Evolutionary conservation across 2,113 vertebrate species (phyloP), one percentile per base, ranked within the genome.

Genomic region (Australoheros scitulus): DNA sequence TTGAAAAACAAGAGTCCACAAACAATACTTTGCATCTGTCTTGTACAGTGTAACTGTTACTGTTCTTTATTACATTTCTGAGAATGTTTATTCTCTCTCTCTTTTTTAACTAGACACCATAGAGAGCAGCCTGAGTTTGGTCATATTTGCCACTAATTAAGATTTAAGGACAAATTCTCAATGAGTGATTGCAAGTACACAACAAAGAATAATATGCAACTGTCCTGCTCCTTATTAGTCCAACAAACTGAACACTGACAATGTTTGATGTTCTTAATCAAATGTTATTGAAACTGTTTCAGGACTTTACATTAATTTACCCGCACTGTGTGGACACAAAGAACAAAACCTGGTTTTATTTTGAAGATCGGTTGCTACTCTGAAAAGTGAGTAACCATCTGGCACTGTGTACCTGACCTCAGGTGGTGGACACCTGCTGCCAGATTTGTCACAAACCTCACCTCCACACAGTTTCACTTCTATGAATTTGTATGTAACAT

Each of bases 331-430:
- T 96, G 79, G 96, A 97, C 72, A 87, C 93, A 82, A 95, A 96
- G 83, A 94, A 91, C 56, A 95, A 95, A 92, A 93, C 78, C 32
- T 95, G 96, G 93, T 91, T 91, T 47, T 94, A 94, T 5, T 97
- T 97, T 91, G 95, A 96, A 81, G 95, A 96, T 15, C 95, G 94
- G 77, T 94, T 96, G 36, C 94, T 96, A 94, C 43, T 87, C 95
- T 38, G 83, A 94, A 89, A 96, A 95, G 95, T 96, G 88, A 96
- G 96, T 89, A 36, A 56, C 80, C 24, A 76, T 70, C 72, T 91
- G 90, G 60, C 83, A 65, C 36, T 75, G 56, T 80, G 85, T 74
- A 52, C 64, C 70, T 80, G 61, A 89, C 79, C 82, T 81, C 84
- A 61, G 80, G 72, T 87, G 75, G 63, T 82, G 70, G 47, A 77